Base-by-base conservation (phyloP, 2,888 invertebrate genomes). In the Trypoxylon attenuatum region DNA sequence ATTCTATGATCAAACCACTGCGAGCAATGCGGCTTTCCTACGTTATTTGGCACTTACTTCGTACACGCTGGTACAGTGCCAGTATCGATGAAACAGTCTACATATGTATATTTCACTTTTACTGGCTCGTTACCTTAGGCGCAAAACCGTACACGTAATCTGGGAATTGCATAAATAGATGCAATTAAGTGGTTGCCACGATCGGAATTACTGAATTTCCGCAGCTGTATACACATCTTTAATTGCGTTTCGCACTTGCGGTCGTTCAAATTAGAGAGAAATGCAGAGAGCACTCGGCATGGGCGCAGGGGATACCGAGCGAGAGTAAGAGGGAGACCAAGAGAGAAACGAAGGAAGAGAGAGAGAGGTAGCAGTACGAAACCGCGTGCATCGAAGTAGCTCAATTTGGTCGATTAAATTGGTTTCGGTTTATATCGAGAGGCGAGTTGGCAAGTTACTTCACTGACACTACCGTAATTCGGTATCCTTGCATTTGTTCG, bases 401-500 rank as follows among this genome's bases (percentile, higher is more conserved):
- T 73, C 76, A 73, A 76, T 76, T 65, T 56, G 51, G 45, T 65
- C 76, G 75, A 75, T 75, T 75, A 73, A 75, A 76, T 73, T 60
- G 76, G 62, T 71, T 71, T 76, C 68, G 68, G 57, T 61, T 67
- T 70, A 45, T 46, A 50, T 46, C 42, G 45, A 46, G 42, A 16
- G 57, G 33, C 23, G 49, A 60, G 51, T 43, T 55, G 27, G 38
- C 22, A 42, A 42, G 25, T 25, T 6, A 16, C 49, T 27, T 27
- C 15, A 38, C 39, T 10, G 41, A 19, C 59, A 38, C 42, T 19
- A 5, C 18, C 13, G 38, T 39, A 49, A 60, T 23, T 33, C 21
- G 27, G 10, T 18, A 10, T 29, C 22, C 22, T 8, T 18, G 22
- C 33, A 38, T 25, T 33, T 23, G 10, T 8, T 16, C 4, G 42